phyloP scores from a whole-genome alignment of 2,888 invertebrate genomes.

The Stictocephala bisonia region DNA sequence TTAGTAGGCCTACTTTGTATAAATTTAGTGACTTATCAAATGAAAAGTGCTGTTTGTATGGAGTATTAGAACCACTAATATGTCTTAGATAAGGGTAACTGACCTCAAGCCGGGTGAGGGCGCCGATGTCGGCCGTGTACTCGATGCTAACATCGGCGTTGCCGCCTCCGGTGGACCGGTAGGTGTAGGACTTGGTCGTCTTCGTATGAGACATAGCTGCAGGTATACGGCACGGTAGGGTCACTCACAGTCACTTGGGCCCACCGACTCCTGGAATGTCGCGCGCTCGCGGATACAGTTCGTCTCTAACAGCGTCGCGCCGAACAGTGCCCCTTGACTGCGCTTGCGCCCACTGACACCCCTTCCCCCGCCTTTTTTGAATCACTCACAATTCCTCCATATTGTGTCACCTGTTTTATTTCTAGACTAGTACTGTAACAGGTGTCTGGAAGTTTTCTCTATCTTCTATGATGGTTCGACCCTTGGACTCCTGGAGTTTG shows the following conservation, averaged over 20 bases:
- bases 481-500: not conserved
- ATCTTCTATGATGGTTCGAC: not conserved
- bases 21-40: too few species aligned
- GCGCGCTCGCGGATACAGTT: slow-evolving; percentile 43
- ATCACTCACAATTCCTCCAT: not conserved
- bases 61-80: too few species aligned
- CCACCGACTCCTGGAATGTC: slow-evolving; percentile 38
- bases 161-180: slow-evolving; percentile 84
- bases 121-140: slow-evolving; percentile 93
- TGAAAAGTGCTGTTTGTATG: too few species aligned
- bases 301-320: slow-evolving; percentile 38
- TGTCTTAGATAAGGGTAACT: slow-evolving; percentile 60
- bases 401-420: slow-evolving; percentile 12
- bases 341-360: slow-evolving; percentile 34
- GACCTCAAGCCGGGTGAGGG: slow-evolving; percentile 96
- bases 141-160: slow-evolving; percentile 93
- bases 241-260: slow-evolving; percentile 43
- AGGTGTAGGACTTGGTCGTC: slow-evolving; percentile 87
- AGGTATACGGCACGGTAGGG: not conserved
- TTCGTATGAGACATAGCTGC: slow-evolving; percentile 70
- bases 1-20: too few species aligned
- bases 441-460: not conserved
- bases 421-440: too few species aligned
- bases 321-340: not conserved
- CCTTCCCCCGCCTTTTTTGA: not conserved